Conservation (phyloP, 2,888 invertebrate species). For the Drosophila flavopinicola region DNA sequence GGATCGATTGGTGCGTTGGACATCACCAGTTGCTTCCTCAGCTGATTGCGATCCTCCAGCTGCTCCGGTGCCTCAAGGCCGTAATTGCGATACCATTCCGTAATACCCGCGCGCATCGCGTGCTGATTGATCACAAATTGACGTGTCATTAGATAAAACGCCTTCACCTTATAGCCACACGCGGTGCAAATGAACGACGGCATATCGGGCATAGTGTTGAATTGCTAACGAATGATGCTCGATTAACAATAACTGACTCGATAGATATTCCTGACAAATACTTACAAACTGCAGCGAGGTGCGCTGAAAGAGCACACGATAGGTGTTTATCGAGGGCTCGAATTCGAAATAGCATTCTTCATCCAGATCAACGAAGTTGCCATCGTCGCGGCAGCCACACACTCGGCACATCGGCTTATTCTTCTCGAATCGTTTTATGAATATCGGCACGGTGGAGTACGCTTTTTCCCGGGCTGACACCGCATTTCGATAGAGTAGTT, state of each 20-base stretch:
- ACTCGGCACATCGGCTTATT: conserved; percentile 24
- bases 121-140: conserved; percentile 45
- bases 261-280: too few species aligned
- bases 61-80: conserved; percentile 30
- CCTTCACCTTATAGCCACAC: conserved; percentile 37
- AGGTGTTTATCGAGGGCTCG: conserved; percentile 33
- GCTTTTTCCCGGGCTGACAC: conserved; percentile 1
- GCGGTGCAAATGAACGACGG: conserved; percentile 31
- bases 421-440: conserved; percentile 2
- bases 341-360: conserved; percentile 38
- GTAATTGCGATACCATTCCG: conserved; percentile 32
- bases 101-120: conserved; percentile 31
- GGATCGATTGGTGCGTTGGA: not conserved
- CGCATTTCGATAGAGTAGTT: conserved; percentile 20
- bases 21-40: conserved; percentile 8
- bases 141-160: conserved; percentile 38
- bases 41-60: conserved; percentile 14
- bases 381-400: conserved; percentile 33
- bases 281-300: conserved; percentile 49
- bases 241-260: too few species aligned
- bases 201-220: conserved; percentile 46
- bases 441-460: not conserved
- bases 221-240: conserved; percentile 26
- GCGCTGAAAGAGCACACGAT: conserved; percentile 40
- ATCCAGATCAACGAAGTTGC: conserved; percentile 31